These are phyloP conservation scores for Rhynchonycteris naso DNA, from an alignment of 2,797 vertebrate genomes.

Conservation along the genomic window DNA sequence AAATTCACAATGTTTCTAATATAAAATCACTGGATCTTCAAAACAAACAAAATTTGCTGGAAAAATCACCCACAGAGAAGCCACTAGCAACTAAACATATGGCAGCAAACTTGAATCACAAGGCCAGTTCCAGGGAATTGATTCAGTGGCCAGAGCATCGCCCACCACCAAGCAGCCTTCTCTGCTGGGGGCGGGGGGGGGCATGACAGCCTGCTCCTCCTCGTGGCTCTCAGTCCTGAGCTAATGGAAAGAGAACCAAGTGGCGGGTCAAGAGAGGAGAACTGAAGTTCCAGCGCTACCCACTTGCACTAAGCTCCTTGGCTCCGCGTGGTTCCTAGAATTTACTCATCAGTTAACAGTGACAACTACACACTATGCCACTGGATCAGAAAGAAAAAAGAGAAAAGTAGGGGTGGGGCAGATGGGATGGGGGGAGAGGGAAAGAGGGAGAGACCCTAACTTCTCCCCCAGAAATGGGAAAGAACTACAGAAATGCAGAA, in stretches of 20 bases:
- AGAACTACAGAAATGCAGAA: background rate
- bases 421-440: no score
- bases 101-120: background rate
- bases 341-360: background rate
- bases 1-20: slow-evolving; percentile 44
- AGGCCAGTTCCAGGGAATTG: background rate
- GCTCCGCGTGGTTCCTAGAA: background rate
- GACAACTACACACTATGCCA: background rate
- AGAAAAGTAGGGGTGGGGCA: no score
- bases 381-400: background rate
- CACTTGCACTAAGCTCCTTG: background rate
- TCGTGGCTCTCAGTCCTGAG: background rate
- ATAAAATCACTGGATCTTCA: slow-evolving; percentile 38
- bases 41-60: background rate
- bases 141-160: background rate
- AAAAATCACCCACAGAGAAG: background rate
- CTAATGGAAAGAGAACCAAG: background rate
- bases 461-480: background rate
- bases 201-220: background rate
- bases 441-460: background rate
- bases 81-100: background rate
- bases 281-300: background rate
- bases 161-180: background rate
- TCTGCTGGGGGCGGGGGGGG: rapidly evolving
- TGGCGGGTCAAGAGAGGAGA: background rate